Evolutionary conservation across 2,888 invertebrate genomes (phyloP).

Genomic region (Acleris sparsana): DNA sequence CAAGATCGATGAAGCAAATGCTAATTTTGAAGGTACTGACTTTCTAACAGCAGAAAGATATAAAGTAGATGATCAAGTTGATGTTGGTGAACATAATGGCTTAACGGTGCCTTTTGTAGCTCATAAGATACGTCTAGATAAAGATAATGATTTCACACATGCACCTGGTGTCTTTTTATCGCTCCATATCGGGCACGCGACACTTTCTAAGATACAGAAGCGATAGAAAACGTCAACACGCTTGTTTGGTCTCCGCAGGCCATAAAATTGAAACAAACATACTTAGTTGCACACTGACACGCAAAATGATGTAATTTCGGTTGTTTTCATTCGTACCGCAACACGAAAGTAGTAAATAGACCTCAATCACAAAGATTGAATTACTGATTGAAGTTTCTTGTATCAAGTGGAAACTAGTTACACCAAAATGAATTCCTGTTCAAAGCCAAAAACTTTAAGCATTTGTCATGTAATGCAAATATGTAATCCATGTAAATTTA

Average conservation of each 20-base stretch:
- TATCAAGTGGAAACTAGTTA: background rate
- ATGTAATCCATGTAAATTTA: background rate
- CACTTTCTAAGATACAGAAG: slow-evolving; percentile 45
- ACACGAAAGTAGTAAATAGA: slow-evolving; percentile 10
- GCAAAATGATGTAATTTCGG: slow-evolving; percentile 23
- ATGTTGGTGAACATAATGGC: background rate
- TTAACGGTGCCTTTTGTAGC: background rate
- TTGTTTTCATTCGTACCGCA: slow-evolving; percentile 22
- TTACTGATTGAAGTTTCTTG: background rate
- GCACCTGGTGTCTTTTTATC: slow-evolving; percentile 25
- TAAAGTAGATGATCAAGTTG: background rate
- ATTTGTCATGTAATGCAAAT: background rate
- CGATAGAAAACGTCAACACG: slow-evolving; percentile 42
- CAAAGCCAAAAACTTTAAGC: background rate
- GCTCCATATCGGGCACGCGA: slow-evolving; percentile 37
- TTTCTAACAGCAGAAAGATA: background rate
- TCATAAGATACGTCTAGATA: slow-evolving; percentile 15
- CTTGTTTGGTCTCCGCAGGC: slow-evolving; percentile 36
- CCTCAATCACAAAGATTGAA: background rate
- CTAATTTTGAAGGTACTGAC: background rate
- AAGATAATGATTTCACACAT: slow-evolving; percentile 24
- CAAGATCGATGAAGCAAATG: background rate
- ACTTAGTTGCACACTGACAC: slow-evolving; percentile 8
- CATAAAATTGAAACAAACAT: slow-evolving; percentile 15
- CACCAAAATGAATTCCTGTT: background rate